Conservation (phyloP, 2,797 vertebrate species). For the Tauraco hartlaubi region DNA sequence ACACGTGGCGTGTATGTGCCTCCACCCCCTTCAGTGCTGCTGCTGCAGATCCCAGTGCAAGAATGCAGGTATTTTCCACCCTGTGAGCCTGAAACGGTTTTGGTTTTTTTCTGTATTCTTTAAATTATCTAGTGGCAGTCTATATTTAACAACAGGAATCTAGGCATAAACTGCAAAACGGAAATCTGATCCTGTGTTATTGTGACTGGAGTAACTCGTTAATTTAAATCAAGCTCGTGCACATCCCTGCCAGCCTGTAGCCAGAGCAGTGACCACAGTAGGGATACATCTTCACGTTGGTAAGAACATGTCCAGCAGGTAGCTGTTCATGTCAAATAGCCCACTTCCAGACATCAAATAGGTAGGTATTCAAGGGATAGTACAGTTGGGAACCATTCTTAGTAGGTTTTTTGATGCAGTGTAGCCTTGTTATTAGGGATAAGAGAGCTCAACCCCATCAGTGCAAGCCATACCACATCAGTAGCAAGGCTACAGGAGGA, state of each 20-base stretch:
- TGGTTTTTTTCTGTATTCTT: background rate
- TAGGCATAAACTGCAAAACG: background rate
- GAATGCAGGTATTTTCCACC: background rate
- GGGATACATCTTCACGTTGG: background rate
- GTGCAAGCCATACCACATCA: background rate
- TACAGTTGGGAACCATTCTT: background rate
- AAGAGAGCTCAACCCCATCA: background rate
- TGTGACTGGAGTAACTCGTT: background rate
- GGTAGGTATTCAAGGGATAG: background rate
- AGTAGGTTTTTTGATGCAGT: background rate
- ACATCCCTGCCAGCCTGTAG: background rate
- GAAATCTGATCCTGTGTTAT: background rate
- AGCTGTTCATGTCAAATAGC: background rate
- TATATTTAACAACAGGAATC: background rate
- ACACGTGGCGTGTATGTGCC: background rate
- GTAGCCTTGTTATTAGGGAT: background rate
- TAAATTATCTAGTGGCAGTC: background rate
- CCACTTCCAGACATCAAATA: rapidly evolving
- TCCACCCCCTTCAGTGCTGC: background rate
- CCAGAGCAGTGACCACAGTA: background rate
- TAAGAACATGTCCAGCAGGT: background rate
- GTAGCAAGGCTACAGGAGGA: background rate
- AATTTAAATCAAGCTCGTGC: background rate
- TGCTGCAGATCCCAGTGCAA: background rate
- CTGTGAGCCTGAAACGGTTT: background rate